These are phyloP conservation scores for Lerema accius DNA, from an alignment of 1,140 invertebrate species.

Conservation along the genomic window DNA sequence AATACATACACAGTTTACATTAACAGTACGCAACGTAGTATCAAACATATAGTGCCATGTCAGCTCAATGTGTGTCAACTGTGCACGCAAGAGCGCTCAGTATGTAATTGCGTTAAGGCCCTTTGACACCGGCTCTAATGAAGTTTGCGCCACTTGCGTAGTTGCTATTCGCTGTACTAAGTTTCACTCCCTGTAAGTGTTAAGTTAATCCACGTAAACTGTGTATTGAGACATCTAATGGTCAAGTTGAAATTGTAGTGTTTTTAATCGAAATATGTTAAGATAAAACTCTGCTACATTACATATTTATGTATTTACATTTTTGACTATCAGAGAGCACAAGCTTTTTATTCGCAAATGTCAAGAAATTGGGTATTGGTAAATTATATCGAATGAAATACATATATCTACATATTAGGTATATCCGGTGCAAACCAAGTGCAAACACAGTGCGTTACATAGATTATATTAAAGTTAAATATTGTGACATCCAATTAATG, in stretches of 20 bases:
- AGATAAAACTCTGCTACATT: too few species aligned
- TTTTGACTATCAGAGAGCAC: too few species aligned
- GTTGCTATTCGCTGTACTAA: slow-evolving; percentile 39
- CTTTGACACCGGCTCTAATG: slow-evolving; percentile 74
- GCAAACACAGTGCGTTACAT: background rate
- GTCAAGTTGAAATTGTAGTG: too few species aligned
- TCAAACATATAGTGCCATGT: background rate
- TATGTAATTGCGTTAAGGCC: slow-evolving; percentile 79
- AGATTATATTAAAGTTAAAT: background rate
- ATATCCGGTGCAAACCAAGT: too few species aligned
- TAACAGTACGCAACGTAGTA: background rate
- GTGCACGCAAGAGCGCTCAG: slow-evolving; percentile 49
- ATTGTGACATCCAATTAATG: slow-evolving; percentile 16
- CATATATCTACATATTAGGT: too few species aligned
- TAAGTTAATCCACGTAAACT: too few species aligned
- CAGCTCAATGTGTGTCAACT: slow-evolving; percentile 6
- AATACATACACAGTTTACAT: background rate
- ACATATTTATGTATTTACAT: too few species aligned
- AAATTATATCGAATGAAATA: too few species aligned
- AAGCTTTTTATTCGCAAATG: too few species aligned
- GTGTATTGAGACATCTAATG: too few species aligned
- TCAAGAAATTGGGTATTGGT: too few species aligned
- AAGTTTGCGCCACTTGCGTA: slow-evolving; percentile 67
- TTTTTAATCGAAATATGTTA: too few species aligned
- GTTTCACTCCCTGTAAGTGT: slow-evolving; percentile 32